Base-by-base conservation (phyloP, 2,888 invertebrate species). In the Apodemia mormo region DNA sequence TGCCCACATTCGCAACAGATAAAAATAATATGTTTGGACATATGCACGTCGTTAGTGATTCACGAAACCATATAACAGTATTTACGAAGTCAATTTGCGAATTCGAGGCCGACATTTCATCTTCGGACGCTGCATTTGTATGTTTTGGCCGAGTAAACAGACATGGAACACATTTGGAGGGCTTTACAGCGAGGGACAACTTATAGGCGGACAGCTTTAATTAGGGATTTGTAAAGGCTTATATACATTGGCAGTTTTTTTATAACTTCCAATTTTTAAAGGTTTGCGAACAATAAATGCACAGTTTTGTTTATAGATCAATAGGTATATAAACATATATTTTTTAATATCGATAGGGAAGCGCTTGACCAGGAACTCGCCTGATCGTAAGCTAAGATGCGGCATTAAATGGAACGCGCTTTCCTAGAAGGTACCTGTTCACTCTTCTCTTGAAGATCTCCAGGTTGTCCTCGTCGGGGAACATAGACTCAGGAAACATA, bases 1-100 rank as follows among this genome's bases (percentile, higher is more conserved):
- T 37, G 37, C 61, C 61, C 40, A 14, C 61, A 61, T 61, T 61
- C 10, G 58, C 12, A 33, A 29, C 29, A 58, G 61, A 61, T 61
- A 61, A 61, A 61, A 61, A 61, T 61, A 61, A 61, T 58, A 7
- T 58, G 61, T 61, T 61, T 61, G 61, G 61, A 61, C 61, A 6
- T 61, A 61, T 61, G 29, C 8, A 29, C 58, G 33, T 56, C 56
- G 56, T 43, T 43, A 45, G 43, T 58, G 30, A 43, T 40, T 68
- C 61, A 45, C 37, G 52, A 49, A 64, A 65, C 22, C 45, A 30
- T 66, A 68, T 66, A 52, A 52, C 52, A 14, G 52, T 52, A 52
- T 45, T 33, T 66, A 65, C 67, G 67, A 65, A 69, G 71, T 70
- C 52, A 64, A 64, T 64, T 64, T 64, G 61, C 61, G 64, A 64